Evolutionary conservation across 2,113 vertebrate species (phyloP).

Genomic region (Pavo muticus): DNA sequence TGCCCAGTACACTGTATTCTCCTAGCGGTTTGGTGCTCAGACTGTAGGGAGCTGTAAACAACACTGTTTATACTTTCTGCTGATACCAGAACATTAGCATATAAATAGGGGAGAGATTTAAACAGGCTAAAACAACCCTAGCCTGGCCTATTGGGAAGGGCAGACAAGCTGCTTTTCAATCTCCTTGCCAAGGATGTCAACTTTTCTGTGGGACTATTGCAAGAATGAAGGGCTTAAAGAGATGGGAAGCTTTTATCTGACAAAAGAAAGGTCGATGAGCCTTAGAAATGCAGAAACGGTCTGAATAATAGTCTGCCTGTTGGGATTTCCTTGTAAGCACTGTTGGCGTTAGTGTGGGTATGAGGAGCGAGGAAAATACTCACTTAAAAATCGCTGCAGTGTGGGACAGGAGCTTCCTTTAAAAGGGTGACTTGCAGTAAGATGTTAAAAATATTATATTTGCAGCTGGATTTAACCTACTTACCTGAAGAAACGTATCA

Average conservation of each 20-base stretch:
- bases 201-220: constrained; percentile 64
- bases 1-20: constrained; percentile 47
- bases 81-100: constrained; percentile 63
- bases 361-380: not conserved
- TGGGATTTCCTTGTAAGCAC: constrained; percentile 48
- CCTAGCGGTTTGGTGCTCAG: constrained; percentile 40
- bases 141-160: constrained; percentile 59
- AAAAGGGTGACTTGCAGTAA: not conserved
- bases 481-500: not conserved
- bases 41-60: constrained; percentile 66
- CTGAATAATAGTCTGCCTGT: constrained; percentile 57
- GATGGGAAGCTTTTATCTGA: constrained; percentile 64
- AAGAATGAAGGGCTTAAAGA: constrained; percentile 66
- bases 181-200: constrained; percentile 59
- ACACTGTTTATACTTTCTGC: constrained; percentile 68
- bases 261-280: constrained; percentile 68
- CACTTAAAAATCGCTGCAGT: constrained; percentile 8
- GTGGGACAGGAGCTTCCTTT: constrained; percentile 7
- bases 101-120: constrained; percentile 69
- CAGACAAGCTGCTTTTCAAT: constrained; percentile 61
- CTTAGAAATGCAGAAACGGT: constrained; percentile 72
- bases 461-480: not conserved
- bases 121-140: constrained; percentile 64
- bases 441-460: not conserved
- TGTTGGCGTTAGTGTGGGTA: constrained; percentile 5